Evolutionary conservation across 1,140 invertebrate genomes (phyloP).

Genomic region (Temnothorax curvispinosus): DNA sequence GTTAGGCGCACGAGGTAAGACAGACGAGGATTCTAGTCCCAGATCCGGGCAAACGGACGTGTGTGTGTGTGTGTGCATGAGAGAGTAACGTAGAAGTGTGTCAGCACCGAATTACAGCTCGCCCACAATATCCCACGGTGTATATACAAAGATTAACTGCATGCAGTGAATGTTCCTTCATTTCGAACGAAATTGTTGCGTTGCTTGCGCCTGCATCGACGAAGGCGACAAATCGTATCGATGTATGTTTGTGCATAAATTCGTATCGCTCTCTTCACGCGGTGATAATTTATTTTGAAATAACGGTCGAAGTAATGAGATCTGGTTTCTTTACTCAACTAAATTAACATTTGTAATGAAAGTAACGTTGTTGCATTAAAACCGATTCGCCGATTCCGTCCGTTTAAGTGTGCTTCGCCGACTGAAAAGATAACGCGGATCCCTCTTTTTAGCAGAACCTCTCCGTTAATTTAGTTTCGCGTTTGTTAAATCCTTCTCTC

Average conservation of each 20-base stretch:
- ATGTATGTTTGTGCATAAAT: neutral
- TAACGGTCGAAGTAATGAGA: neutral
- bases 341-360: constrained; percentile 7
- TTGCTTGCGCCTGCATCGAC: neutral
- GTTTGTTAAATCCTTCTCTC: constrained; percentile 20
- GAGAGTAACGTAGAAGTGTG: constrained; percentile 43
- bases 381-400: neutral
- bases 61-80: constrained; percentile 25
- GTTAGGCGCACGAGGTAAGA: constrained; percentile 63
- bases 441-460: neutral
- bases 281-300: neutral
- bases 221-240: neutral
- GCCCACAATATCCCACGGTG: constrained; percentile 54
- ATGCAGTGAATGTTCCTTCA: constrained; percentile 61
- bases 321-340: neutral
- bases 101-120: constrained; percentile 47
- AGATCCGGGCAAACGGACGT: constrained; percentile 48
- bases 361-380: neutral
- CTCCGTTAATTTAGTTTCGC: constrained; percentile 21
- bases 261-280: neutral
- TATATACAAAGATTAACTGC: constrained; percentile 65
- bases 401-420: neutral
- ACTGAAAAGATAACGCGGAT: neutral
- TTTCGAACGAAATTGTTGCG: constrained; percentile 26
- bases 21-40: constrained; percentile 61